Base-by-base conservation (phyloP, 2,888 invertebrate genomes). In the Phaonia tiefii region DNA sequence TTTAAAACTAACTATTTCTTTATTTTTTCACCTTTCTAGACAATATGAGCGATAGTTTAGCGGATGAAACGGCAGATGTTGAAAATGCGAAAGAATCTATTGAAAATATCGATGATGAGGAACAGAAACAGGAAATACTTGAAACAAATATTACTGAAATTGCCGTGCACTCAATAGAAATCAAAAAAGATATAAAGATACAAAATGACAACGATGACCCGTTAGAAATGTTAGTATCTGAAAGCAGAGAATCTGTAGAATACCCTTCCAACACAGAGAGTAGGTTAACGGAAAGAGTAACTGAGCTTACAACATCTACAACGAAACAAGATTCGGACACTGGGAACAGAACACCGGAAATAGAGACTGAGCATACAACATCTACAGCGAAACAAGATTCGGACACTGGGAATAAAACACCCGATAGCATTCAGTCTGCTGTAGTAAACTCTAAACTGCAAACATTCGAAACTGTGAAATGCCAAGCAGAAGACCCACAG, bases 41-140 rank as follows among this genome's bases (percentile, higher is more conserved):
- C 15, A 72, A 56, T 71, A 81, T 81, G 81, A 81, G 75, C 46
- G 78, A 73, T 13, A 44, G 10, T n/a, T 54, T 37, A 46, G 10
- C 15, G 42, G 72, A 69, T n/a, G 75, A 70, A 49, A 22, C 46
- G 3, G 46, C 17, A 20, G 39, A 54, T 31, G 44, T 63, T 51
- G 74, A 71, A 37, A 42, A 39, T 71, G 13, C 74, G 37, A 25
- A 66, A 39, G 37, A 66, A 39, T 22, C 63, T 37, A 1, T 5
- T 15, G 3, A 10, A 22, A 75, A 22, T 31, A 75, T 2, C 13
- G 17, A 10, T 20, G 11, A 10, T 13, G 42, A 26, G 44, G 15
- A 49, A 25, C 5, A 31, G 11, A 3, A 51, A 46, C 44, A 8
- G 51, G 15, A 11, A 22, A 11, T 42, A 13, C 20, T 49, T 2